Evolutionary conservation across 2,797 vertebrate species (phyloP), one percentile per base, ranked within the genome.

Genomic region (Anguilla marmorata): DNA sequence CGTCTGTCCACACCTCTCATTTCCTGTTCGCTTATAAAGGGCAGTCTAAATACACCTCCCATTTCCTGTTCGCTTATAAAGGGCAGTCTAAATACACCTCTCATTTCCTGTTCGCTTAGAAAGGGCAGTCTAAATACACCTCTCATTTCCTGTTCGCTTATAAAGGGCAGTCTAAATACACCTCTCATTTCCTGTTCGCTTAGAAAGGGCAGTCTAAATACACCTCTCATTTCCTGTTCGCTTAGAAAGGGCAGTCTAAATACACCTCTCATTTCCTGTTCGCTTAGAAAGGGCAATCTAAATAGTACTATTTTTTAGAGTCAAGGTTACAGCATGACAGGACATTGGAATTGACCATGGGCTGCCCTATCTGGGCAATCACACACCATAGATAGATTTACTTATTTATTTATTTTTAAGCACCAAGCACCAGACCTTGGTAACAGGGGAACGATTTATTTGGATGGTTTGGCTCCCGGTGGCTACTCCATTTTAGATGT

Each of bases 1-100:
- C 93, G 89, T 58, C 56, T 58, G 12, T 3, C 56, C 14, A 2
- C 72, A 76, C 72, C 37, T 3, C 30, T 19, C 33, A 37, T 37
- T 76, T 41, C 37, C 76, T 24, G 41, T 45, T 45, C 41, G 3
- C 41, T 45, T 45, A 45, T 3, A 45, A 45, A 45, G 41, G 37
- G 37, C 37, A 41, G 37, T 41, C 37, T 41, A 41, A 41, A 41
- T 41, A 41, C 30, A 33, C 30, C 30, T 33, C 30, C 1, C 30
- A 33, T 33, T 74, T 37, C 37, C 74, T 21, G 30, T 33, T 33
- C 30, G 30, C 30, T 33, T 33, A 33, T 0, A 33, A 33, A 33
- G 30, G 37, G 37, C 37, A 37, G 37, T 37, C 37, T 37, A 37
- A 45, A 45, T 45, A 45, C 30, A 33, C 30, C 30, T 33, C 30